Conservation (phyloP, 2,888 invertebrate species). For the Netelia inedita region DNA sequence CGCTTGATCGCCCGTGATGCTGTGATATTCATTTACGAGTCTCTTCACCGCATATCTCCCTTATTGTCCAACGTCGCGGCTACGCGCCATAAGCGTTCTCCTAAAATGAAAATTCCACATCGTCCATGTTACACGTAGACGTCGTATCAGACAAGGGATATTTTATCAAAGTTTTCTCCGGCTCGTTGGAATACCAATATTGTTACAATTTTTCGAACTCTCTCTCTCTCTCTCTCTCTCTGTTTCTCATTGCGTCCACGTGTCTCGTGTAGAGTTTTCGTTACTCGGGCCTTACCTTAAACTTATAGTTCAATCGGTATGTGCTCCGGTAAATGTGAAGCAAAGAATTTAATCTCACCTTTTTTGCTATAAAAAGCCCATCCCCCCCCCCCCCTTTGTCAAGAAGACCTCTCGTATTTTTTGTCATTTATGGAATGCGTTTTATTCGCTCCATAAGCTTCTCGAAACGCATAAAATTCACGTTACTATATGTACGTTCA, state of each 20-base stretch:
- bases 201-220: slow-evolving; percentile 3
- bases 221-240: background rate
- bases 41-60: background rate
- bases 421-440: slow-evolving; percentile 39
- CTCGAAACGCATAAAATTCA: slow-evolving; percentile 39
- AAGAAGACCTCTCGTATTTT: background rate
- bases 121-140: background rate
- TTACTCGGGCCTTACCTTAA: background rate
- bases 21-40: slow-evolving; percentile 35
- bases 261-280: background rate
- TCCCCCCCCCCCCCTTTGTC: background rate
- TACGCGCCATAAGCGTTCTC: background rate
- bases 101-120: slow-evolving; percentile 29
- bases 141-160: background rate
- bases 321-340: background rate
- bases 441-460: slow-evolving; percentile 47
- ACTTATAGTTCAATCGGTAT: background rate
- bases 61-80: background rate
- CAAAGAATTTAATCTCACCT: slow-evolving; percentile 47
- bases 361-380: background rate
- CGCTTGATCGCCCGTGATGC: slow-evolving; percentile 17
- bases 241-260: background rate
- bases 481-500: background rate
- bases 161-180: background rate
- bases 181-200: slow-evolving; percentile 25